These are phyloP conservation scores for Gymnothorax reevesii DNA, from an alignment of 2,797 vertebrate species.

Conservation along the genomic window DNA sequence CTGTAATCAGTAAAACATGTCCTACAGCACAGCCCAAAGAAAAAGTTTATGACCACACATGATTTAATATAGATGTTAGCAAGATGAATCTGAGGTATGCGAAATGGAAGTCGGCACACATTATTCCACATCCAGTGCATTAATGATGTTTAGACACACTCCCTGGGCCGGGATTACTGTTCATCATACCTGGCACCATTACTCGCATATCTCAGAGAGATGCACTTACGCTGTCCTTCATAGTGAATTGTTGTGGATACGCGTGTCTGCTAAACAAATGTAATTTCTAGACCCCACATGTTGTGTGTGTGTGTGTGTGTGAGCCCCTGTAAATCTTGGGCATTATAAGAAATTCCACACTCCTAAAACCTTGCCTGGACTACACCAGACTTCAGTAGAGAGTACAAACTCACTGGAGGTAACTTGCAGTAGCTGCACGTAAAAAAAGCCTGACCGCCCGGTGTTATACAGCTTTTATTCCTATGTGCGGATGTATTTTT, in stretches of 20 bases:
- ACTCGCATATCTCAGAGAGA: not conserved
- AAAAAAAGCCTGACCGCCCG: slow-evolving; percentile 16
- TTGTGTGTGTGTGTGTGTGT: not conserved
- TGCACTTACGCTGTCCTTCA: not conserved
- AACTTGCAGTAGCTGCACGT: slow-evolving; percentile 20
- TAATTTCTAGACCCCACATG: no score
- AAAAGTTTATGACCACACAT: not conserved
- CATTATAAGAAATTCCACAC: not conserved
- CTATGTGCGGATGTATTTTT: no score
- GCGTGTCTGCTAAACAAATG: no score
- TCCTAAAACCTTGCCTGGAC: not conserved
- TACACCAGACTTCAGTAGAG: slow-evolving; percentile 3
- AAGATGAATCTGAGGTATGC: not conserved
- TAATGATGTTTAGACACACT: not conserved
- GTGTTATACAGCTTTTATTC: not conserved
- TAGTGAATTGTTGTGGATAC: not conserved
- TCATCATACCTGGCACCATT: not conserved
- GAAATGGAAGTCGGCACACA: not conserved
- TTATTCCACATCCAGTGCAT: not conserved
- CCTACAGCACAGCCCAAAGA: not conserved
- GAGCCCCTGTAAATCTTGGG: no score
- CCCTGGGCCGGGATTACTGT: not conserved
- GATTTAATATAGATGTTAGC: not conserved
- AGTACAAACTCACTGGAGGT: slow-evolving; percentile 16
- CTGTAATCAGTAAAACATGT: not conserved